phyloP scores from a whole-genome alignment of 2,797 vertebrate species.

The Hemibagrus guttatus region DNA sequence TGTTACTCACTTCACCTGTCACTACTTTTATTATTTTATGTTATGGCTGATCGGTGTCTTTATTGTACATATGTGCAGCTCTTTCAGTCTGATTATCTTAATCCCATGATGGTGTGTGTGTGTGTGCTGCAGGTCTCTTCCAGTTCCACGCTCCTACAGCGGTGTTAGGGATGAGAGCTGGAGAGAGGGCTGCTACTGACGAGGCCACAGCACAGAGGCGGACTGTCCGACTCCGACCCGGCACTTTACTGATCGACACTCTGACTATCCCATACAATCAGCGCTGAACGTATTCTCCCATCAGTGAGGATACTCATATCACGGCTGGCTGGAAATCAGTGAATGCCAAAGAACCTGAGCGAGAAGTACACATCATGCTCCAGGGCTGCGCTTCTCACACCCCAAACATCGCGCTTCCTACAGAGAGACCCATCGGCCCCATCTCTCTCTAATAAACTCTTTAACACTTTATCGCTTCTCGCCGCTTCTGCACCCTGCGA shows the following conservation, averaged over 20 bases:
- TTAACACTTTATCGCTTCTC: constrained; percentile 25
- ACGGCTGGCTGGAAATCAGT: constrained; percentile 64
- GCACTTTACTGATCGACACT: constrained; percentile 84
- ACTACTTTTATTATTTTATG: no score
- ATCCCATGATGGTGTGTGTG: background rate
- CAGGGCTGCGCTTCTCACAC: constrained; percentile 56
- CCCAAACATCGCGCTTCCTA: constrained; percentile 58
- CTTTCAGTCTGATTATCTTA: no score
- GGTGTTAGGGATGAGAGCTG: constrained; percentile 90
- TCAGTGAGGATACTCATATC: constrained; percentile 57
- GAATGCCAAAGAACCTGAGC: constrained; percentile 89
- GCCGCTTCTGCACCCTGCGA: constrained; percentile 47
- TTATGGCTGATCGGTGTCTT: no score
- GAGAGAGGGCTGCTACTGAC: constrained; percentile 97
- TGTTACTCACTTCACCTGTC: no score
- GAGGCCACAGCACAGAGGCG: constrained; percentile 80
- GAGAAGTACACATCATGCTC: constrained; percentile 65
- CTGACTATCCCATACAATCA: constrained; percentile 72
- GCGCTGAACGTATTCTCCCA: constrained; percentile 60
- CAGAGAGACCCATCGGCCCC: constrained; percentile 36
- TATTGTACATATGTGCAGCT: no score
- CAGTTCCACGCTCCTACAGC: constrained; percentile 86
- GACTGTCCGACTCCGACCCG: constrained; percentile 77
- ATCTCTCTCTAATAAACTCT: constrained; percentile 71
- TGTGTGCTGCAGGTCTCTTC: constrained; percentile 82